A percentile compares a stretch with the other conserved stretches of the same genome.
Conservation (phyloP, 2,113 vertebrate species). For the Parotia lawesii region DNA sequence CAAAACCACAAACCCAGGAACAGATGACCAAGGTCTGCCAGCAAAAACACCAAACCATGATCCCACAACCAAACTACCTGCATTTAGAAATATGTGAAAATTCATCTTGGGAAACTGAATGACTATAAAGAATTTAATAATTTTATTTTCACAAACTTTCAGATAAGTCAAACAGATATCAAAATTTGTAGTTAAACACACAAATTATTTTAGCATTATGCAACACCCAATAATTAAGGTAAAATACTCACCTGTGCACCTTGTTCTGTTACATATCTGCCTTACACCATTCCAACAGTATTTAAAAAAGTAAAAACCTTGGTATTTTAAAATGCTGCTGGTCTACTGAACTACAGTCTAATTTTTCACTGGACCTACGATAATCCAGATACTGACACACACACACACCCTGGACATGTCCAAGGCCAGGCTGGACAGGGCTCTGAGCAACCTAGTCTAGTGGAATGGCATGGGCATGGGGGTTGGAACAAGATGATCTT, state of each 20-base stretch:
- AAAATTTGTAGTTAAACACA: background rate
- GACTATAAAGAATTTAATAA: background rate
- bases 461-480: background rate
- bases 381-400: background rate
- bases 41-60: background rate
- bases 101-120: background rate
- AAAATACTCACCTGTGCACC: background rate
- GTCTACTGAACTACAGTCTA: background rate
- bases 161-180: background rate
- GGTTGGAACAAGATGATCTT: background rate
- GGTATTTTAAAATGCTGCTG: background rate
- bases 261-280: background rate
- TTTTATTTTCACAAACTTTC: background rate
- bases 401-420: rapidly evolving
- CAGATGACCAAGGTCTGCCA: background rate
- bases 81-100: background rate
- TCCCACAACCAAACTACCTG: background rate
- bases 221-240: background rate
- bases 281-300: background rate
- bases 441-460: background rate
- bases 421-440: background rate
- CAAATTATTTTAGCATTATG: background rate
- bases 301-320: background rate
- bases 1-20: background rate
- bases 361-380: background rate